Percentiles rank a stretch among this genome's conserved stretches.
phyloP scores from a whole-genome alignment of 2,797 vertebrate genomes.

The Falco berigora region DNA sequence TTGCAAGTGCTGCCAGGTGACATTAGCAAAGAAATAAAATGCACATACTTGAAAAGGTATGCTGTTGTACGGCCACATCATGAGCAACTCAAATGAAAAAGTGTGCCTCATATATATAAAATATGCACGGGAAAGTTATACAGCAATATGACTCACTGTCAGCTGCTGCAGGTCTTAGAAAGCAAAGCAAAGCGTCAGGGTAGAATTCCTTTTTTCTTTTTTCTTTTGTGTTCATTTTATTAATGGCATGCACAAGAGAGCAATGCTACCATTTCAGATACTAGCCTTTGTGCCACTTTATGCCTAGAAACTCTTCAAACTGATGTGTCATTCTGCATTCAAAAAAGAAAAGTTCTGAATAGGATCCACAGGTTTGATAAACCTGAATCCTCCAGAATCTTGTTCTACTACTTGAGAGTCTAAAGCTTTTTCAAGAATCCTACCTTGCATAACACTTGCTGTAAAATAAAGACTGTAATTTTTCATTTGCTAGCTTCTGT shows the following conservation, averaged over 20 bases:
- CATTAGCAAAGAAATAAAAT: neutral
- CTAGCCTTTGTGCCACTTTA: neutral
- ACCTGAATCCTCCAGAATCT: neutral
- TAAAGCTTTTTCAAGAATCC: neutral
- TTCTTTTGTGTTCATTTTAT: neutral
- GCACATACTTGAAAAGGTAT: neutral
- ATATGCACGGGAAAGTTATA: neutral
- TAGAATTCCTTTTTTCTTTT: neutral
- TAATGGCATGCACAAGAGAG: neutral
- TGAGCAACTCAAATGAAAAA: neutral
- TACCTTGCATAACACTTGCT: neutral
- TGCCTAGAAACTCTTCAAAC: neutral
- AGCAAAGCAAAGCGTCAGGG: neutral
- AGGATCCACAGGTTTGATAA: neutral
- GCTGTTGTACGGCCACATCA: neutral
- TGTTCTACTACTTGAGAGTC: neutral
- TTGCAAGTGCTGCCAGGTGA: constrained; percentile 7
- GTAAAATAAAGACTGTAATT: neutral
- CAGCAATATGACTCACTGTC: neutral
- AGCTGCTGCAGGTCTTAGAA: neutral
- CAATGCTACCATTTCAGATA: neutral
- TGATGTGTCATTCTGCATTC: neutral
- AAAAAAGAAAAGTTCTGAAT: neutral
- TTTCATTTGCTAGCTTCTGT: neutral
- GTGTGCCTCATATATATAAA: neutral